These are phyloP conservation scores for Loxodonta africana DNA, from an alignment of 2,113 vertebrate species.

Conservation along the genomic window DNA sequence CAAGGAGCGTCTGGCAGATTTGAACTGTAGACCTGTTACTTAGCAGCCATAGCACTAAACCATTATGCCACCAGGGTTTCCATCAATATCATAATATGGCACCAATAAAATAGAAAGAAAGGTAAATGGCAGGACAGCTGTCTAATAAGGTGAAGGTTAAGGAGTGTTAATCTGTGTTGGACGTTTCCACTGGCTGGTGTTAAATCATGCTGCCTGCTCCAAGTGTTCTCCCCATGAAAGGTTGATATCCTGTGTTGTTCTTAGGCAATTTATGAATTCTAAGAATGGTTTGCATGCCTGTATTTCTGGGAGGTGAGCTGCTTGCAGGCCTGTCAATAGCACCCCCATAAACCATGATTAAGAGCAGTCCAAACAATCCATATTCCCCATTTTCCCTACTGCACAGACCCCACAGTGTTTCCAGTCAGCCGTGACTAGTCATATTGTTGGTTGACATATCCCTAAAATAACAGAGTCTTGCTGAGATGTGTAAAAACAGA, in stretches of 20 bases:
- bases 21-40: too few relatives aligned
- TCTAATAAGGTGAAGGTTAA: slow-evolving; percentile 88
- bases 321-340: slow-evolving; percentile 78
- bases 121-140: slow-evolving; percentile 86
- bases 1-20: too few relatives aligned
- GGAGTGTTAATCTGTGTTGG: slow-evolving; percentile 87
- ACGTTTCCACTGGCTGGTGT: slow-evolving; percentile 84
- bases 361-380: slow-evolving; percentile 76
- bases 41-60: too few relatives aligned
- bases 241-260: slow-evolving; percentile 77
- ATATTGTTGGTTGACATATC: slow-evolving; percentile 69
- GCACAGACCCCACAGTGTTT: slow-evolving; percentile 63
- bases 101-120: slow-evolving; percentile 84
- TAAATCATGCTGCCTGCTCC: slow-evolving; percentile 88
- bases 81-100: slow-evolving; percentile 71
- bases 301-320: slow-evolving; percentile 84
- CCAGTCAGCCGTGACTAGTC: slow-evolving; percentile 65
- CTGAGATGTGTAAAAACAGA: slow-evolving; percentile 25
- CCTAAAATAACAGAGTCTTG: slow-evolving; percentile 66
- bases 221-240: slow-evolving; percentile 79
- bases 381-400: slow-evolving; percentile 65
- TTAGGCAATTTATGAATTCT: slow-evolving; percentile 85
- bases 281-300: slow-evolving; percentile 79
- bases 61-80: too few relatives aligned
- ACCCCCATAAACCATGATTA: slow-evolving; percentile 77